phyloP scores from a whole-genome alignment of 2,113 vertebrate genomes.

The Geococcyx californianus region DNA sequence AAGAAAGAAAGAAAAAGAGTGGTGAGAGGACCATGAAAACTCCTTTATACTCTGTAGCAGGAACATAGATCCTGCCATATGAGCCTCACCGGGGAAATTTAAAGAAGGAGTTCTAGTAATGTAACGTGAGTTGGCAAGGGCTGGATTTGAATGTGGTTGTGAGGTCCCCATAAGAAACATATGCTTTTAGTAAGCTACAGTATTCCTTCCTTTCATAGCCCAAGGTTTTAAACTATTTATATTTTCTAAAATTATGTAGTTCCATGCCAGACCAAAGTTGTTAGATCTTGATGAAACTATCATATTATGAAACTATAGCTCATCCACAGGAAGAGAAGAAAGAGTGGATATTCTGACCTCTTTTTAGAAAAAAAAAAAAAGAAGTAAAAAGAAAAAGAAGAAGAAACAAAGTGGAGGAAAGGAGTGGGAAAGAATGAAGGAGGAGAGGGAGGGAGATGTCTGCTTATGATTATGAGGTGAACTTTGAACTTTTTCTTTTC shows the following conservation, averaged over 20 bases:
- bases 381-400: not conserved
- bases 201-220: constrained; percentile 60
- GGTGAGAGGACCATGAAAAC: not conserved
- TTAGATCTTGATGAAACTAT: constrained; percentile 70
- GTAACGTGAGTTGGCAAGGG: constrained; percentile 79
- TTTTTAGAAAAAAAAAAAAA: not conserved
- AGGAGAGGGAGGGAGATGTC: constrained; percentile 35
- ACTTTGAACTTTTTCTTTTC: constrained; percentile 74
- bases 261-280: constrained; percentile 57
- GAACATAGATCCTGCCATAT: constrained; percentile 60
- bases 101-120: constrained; percentile 73
- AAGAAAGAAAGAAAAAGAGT: constrained; percentile 26
- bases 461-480: constrained; percentile 79
- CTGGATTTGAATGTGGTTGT: constrained; percentile 66
- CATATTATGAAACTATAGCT: constrained; percentile 66
- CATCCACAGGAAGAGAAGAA: constrained; percentile 30
- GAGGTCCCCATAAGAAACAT: constrained; percentile 76
- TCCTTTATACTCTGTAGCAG: constrained; percentile 25
- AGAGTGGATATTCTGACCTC: not conserved
- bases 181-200: constrained; percentile 77
- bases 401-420: not conserved
- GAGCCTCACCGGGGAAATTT: constrained; percentile 75
- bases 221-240: constrained; percentile 64
- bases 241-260: constrained; percentile 63
- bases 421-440: not conserved